Conservation (phyloP, 2,888 invertebrate species). For the Acrobasis consociella region DNA sequence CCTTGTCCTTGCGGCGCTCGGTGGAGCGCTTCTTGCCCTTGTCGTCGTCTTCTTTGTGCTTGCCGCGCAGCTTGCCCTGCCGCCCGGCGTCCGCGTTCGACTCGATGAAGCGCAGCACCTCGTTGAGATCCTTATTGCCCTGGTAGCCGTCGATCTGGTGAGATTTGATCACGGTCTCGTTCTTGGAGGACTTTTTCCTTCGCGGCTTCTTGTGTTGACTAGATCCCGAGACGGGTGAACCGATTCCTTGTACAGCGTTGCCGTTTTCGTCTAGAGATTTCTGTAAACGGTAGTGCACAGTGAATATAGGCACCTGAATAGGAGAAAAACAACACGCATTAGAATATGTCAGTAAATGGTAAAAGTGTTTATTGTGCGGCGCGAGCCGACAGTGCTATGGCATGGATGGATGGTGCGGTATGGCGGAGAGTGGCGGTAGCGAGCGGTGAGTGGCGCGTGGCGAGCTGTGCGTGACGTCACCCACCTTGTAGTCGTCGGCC, state of each 20-base stretch:
- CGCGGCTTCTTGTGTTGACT: conserved; percentile 81
- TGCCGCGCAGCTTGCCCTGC: conserved; percentile 61
- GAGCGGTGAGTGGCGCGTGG: background rate
- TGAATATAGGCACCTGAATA: conserved; percentile 45
- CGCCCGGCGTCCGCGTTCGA: conserved; percentile 76
- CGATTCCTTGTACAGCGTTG: conserved; percentile 85
- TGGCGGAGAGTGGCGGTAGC: background rate
- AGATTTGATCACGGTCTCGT: conserved; percentile 82
- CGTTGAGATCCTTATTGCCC: conserved; percentile 89
- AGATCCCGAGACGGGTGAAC: conserved; percentile 71
- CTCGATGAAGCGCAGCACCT: conserved; percentile 90
- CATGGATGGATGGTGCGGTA: conserved; percentile 9
- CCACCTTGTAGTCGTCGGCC: conserved; percentile 69
- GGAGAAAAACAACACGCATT: conserved; percentile 43
- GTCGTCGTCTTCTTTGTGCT: conserved; percentile 75
- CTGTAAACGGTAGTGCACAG: conserved; percentile 64
- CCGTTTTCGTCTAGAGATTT: conserved; percentile 92
- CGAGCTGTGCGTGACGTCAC: conserved; percentile 3
- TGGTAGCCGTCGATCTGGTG: conserved; percentile 90
- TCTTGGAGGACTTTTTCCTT: conserved; percentile 84
- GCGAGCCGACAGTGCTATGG: conserved; percentile 10
- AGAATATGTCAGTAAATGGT: conserved; percentile 31
- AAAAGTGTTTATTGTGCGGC: conserved; percentile 8
- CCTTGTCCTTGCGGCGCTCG: conserved; percentile 71
- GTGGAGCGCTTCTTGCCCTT: conserved; percentile 77